These are phyloP conservation scores for Hoplostethus mediterraneus DNA, from an alignment of 2,797 vertebrate genomes.

Conservation along the genomic window DNA sequence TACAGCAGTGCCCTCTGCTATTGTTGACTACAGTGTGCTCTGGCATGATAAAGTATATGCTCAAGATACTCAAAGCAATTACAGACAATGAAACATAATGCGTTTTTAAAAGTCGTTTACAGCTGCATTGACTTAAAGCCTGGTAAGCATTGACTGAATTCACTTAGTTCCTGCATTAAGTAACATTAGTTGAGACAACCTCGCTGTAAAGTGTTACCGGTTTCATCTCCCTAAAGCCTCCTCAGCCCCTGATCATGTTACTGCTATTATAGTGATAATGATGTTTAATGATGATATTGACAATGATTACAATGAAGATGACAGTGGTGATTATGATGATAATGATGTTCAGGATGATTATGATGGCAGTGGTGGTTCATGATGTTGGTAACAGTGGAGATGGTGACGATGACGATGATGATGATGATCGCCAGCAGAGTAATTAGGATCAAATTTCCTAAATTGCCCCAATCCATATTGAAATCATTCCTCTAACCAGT, in stretches of 20 bases:
- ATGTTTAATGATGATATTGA: neutral
- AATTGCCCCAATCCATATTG: neutral
- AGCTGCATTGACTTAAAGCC: too few relatives aligned
- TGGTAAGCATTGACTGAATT: too few relatives aligned
- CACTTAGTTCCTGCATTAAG: too few relatives aligned
- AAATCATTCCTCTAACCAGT: constrained; percentile 8
- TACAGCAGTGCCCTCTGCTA: neutral
- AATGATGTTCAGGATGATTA: neutral
- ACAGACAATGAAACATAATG: constrained; percentile 37
- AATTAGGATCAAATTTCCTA: constrained; percentile 1
- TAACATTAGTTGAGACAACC: too few relatives aligned
- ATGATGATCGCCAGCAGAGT: constrained; percentile 1
- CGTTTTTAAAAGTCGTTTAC: neutral
- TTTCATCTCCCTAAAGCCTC: neutral
- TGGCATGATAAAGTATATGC: constrained; percentile 4
- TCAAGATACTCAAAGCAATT: constrained; percentile 14
- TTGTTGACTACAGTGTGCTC: constrained; percentile 1
- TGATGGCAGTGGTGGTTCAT: neutral
- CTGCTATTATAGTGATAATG: neutral
- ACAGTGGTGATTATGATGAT: constrained; percentile 12
- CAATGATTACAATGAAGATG: constrained; percentile 10
- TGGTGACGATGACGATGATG: constrained; percentile 21
- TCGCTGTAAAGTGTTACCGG: too few relatives aligned
- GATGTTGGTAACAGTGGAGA: neutral
- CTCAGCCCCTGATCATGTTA: neutral